A percentile compares a stretch with the other conserved stretches of the same genome.
Evolutionary conservation across 2,113 vertebrate species (phyloP).

Genomic region (Fulmarus glacialis): DNA sequence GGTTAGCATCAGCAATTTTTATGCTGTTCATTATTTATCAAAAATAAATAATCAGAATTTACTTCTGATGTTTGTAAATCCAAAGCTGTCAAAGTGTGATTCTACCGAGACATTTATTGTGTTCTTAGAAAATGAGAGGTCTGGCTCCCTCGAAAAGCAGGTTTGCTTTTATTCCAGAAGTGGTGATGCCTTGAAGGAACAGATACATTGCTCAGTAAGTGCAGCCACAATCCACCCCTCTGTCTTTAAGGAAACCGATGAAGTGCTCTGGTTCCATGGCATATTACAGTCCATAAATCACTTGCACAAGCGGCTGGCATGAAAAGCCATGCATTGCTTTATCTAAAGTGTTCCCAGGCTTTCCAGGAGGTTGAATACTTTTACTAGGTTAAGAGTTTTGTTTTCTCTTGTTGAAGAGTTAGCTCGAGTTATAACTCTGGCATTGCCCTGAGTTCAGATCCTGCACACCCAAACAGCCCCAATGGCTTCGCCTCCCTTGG

Average conservation of each 20-base stretch:
- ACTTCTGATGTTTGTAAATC: constrained; percentile 30
- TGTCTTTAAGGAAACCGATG: neutral
- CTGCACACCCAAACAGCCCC: neutral
- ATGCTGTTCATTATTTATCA: constrained; percentile 70
- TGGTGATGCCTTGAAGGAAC: neutral
- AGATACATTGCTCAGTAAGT: neutral
- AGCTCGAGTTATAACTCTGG: neutral
- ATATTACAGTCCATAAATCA: neutral
- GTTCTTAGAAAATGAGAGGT: neutral
- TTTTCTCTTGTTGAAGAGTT: neutral
- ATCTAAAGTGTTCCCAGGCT: neutral
- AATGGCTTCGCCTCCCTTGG: accelerated
- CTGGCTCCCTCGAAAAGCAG: neutral
- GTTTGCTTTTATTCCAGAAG: neutral
- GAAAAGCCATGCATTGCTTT: neutral
- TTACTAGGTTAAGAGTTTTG: neutral
- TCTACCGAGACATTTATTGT: neutral
- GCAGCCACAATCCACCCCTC: neutral
- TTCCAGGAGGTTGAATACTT: neutral
- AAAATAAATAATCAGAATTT: constrained; percentile 77
- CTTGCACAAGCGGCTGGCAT: neutral
- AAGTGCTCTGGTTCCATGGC: neutral
- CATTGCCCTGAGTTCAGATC: neutral
- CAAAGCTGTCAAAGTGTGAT: neutral
- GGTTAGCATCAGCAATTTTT: constrained; percentile 73